These are phyloP conservation scores for Novumbra hubbsi DNA, from an alignment of 2,797 vertebrate species.

Conservation along the genomic window DNA sequence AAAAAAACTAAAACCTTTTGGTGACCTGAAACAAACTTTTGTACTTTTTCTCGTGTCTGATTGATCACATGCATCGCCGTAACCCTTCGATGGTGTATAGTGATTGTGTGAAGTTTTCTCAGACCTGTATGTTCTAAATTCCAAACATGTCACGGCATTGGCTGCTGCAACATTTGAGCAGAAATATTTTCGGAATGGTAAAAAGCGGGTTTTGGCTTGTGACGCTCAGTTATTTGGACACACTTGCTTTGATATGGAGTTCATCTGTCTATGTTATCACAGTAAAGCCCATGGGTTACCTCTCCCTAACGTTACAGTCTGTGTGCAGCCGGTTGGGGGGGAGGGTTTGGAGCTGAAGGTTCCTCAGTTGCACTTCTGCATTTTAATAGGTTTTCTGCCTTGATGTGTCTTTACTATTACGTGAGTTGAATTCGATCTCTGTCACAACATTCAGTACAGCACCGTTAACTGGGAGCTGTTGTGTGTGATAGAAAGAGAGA, in stretches of 20 bases:
- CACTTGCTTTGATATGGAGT: slow-evolving; percentile 16
- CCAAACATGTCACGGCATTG: slow-evolving; percentile 20
- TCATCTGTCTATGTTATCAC: not conserved
- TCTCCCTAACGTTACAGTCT: not conserved
- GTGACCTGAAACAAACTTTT: not conserved
- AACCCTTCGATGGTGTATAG: not conserved
- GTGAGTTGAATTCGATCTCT: slow-evolving; percentile 57
- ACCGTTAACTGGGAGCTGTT: not conserved
- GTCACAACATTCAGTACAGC: slow-evolving; percentile 26
- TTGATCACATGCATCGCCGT: slow-evolving; percentile 1
- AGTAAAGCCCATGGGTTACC: too few relatives aligned
- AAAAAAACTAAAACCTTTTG: too few relatives aligned
- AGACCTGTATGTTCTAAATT: slow-evolving; percentile 35
- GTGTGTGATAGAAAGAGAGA: not conserved
- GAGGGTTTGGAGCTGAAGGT: slow-evolving; percentile 27
- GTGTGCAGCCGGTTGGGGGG: not conserved
- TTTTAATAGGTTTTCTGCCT: slow-evolving; percentile 62
- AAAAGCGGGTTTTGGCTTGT: slow-evolving; percentile 53
- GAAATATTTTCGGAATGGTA: slow-evolving; percentile 67
- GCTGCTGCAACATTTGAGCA: slow-evolving; percentile 17
- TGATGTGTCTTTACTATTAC: slow-evolving; percentile 39
- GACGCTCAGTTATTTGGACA: slow-evolving; percentile 28
- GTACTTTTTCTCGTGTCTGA: not conserved
- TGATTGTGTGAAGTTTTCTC: slow-evolving; percentile 38
- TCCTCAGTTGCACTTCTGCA: slow-evolving; percentile 54